Base-by-base conservation (phyloP, 2,888 invertebrate genomes). In the Cheilosia urbana region DNA sequence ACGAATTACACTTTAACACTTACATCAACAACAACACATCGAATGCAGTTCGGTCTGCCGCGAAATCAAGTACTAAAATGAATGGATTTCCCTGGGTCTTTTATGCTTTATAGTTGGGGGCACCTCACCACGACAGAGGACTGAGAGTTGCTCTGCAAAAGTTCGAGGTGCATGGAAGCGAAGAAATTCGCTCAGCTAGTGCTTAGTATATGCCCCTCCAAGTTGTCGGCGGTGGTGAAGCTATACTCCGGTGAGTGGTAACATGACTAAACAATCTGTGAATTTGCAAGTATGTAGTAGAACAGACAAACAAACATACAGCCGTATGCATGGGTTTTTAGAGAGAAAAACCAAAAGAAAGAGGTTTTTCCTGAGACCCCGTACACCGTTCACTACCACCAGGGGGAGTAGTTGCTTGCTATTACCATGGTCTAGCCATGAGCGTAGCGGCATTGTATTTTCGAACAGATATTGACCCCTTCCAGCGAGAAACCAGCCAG, bases 31-130 rank as follows among this genome's bases (percentile, higher is more conserved):
- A 49, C 45, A 81, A 76, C 80, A 80, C 69, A 49, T 75, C 81
- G 68, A 76, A 77, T 85, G 80, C 81, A 85, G 85, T 72, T 81
- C 69, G 85, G 77, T 76, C 72, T 85, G 76, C 66, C 81, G 77
- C 85, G 85, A 57, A 81, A 81, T 81, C 85, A 85, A 85, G 72
- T 85, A 85, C 85, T 81, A 77, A 85, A 85, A 85, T 85, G 85
- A 81, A 77, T 81, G 81, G 81, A 81, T 81, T 85, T 69, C 37
- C 68, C 60, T 69, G 72, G 85, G 85, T 81, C 85, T 85, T 85
- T 85, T 85, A 85, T 85, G 85, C 85, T 85, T 85, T 85, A 85
- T 85, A 85, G 80, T 75, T 66, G 84, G 72, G 79, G 80, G 75
- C 63, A 75, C 55, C 21, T 30, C n/a, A 34, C 42, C 21, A 19